Evolutionary conservation across 2,888 invertebrate genomes (phyloP), one percentile per base, ranked within the genome.

Genomic region (Cryptophagus acutangulus): DNA sequence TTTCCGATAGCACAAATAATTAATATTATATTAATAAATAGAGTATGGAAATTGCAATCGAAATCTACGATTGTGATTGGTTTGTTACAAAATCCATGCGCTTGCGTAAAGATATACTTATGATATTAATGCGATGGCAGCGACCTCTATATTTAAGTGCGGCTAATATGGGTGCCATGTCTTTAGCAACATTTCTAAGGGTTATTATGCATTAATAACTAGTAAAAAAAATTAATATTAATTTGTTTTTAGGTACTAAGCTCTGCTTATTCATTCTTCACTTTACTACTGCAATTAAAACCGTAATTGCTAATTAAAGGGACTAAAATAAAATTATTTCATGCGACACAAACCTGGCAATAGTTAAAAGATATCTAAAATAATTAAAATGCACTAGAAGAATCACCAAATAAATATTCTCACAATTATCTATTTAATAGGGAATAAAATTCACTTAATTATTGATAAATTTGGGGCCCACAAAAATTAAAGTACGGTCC

Each of bases 261-360:
- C 39, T 48, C 54, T 16, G 51, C 54, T 1, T 54, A 54, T 41
- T 54, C 54, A 3, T 52, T 52, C 39, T 54, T 54, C 29, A 54
- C 54, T 3, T 29, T 54, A 6, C 33, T 54, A 12, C 33, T 54
- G 18, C 52, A 54, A 18, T 41, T 54, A 12, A 52, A 54, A 45
- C 12, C 40, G 3, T 43, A 36, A 30, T n/a, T n/a, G n/a, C n/a
- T n/a, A n/a, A n/a, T n/a, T n/a, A n/a, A n/a, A n/a, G n/a, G n/a
- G n/a, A n/a, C n/a, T n/a, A n/a, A n/a, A n/a, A n/a, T n/a, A n/a
- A n/a, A n/a, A n/a, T n/a, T n/a, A n/a, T n/a, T n/a, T n/a, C n/a
- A n/a, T n/a, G n/a, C n/a, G n/a, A n/a, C n/a, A n/a, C n/a, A n/a
- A n/a, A n/a, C n/a, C n/a, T n/a, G n/a, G n/a, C n/a, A n/a, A n/a